A percentile compares a stretch with the other conserved stretches of the same genome.
These are phyloP conservation scores for Punctoribates punctum DNA, from an alignment of 2,888 invertebrate species.

Conservation along the genomic window DNA sequence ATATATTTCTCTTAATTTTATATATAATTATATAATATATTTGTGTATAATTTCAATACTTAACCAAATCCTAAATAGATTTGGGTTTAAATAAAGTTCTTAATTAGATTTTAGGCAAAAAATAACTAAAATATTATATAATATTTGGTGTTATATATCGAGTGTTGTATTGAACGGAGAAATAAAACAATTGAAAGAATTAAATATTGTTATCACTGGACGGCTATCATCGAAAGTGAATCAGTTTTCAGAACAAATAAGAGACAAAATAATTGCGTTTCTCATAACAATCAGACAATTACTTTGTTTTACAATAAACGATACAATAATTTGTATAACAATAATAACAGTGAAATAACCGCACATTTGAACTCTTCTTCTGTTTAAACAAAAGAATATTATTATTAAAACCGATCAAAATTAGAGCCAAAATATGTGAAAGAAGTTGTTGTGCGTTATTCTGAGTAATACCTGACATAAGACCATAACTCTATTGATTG, in stretches of 20 bases:
- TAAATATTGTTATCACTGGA: constrained; percentile 9
- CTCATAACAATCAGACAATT: no score
- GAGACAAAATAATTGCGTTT: constrained; percentile 10
- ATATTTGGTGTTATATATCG: neutral
- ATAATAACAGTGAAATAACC: no score
- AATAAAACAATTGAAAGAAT: neutral
- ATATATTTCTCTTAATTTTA: no score
- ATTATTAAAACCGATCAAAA: no score
- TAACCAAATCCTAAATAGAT: no score
- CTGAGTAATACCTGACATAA: constrained; percentile 8
- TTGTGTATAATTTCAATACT: no score
- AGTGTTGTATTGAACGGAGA: neutral
- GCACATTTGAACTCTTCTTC: no score
- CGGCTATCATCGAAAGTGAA: neutral
- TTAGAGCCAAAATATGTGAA: no score
- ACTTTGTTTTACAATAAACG: no score
- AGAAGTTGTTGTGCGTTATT: constrained; percentile 28
- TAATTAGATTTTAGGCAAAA: neutral
- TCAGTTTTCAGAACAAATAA: neutral
- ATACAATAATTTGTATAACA: no score
- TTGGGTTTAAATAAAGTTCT: neutral
- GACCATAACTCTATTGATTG: constrained; percentile 1
- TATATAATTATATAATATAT: no score
- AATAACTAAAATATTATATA: constrained; percentile 4
- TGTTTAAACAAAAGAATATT: no score